A percentile compares a stretch with the other conserved stretches of the same genome.
phyloP scores from a whole-genome alignment of 2,888 invertebrate species.

The Piscicola geometra region DNA sequence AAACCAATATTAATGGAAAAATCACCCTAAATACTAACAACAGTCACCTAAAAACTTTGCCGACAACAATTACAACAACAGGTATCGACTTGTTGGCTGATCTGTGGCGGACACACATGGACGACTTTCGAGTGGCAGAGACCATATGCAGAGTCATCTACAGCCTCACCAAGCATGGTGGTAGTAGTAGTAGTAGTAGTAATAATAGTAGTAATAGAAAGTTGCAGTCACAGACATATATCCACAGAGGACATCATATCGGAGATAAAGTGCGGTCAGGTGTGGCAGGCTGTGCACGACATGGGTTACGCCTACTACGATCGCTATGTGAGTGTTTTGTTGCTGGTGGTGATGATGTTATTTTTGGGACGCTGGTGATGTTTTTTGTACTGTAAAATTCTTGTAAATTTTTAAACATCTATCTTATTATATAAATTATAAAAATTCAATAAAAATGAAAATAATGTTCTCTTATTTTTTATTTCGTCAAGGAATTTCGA shows the following conservation, averaged over 20 bases:
- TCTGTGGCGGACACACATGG: constrained; percentile 12
- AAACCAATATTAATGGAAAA: not conserved
- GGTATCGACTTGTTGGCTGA: constrained; percentile 14
- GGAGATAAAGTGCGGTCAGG: constrained; percentile 17
- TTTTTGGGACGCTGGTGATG: too few relatives aligned
- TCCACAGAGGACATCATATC: constrained; percentile 28
- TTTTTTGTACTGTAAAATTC: too few relatives aligned
- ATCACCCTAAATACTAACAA: not conserved
- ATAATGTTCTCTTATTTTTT: too few relatives aligned
- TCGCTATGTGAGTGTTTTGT: constrained; percentile 20
- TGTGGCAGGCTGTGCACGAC: constrained; percentile 16
- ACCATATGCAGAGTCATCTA: constrained; percentile 14
- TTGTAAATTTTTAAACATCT: too few relatives aligned
- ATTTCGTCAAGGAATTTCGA: too few relatives aligned
- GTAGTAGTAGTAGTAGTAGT: not conserved
- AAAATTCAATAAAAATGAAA: too few relatives aligned
- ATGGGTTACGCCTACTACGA: constrained; percentile 24
- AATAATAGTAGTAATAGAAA: not conserved
- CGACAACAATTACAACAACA: not conserved
- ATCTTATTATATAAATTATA: too few relatives aligned
- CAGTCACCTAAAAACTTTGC: not conserved
- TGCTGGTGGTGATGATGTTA: too few relatives aligned
- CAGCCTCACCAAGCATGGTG: constrained; percentile 20
- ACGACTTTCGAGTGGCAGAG: not conserved
- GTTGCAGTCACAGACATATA: not conserved